Conservation (phyloP, 2,797 vertebrate genomes). For the Epinephelus malabaricus region DNA sequence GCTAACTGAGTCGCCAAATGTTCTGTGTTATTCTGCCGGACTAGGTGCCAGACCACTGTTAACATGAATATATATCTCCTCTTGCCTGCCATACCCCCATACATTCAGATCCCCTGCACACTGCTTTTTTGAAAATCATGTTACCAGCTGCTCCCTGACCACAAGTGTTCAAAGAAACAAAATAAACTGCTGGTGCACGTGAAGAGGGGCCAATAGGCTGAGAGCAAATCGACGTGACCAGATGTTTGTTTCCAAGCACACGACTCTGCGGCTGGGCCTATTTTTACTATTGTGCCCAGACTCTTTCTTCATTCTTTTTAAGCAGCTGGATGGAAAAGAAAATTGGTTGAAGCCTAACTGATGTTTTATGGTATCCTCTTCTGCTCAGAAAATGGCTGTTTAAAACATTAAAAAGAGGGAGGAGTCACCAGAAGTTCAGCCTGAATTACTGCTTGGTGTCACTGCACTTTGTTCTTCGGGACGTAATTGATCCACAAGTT, state of each 20-base stretch:
- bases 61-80: constrained; percentile 74
- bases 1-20: constrained; percentile 59
- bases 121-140: constrained; percentile 76
- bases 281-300: constrained; percentile 88
- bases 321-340: constrained; percentile 85
- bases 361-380: constrained; percentile 88
- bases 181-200: constrained; percentile 82
- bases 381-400: constrained; percentile 84
- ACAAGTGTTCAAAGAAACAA: constrained; percentile 84
- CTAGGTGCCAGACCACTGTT: constrained; percentile 74
- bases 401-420: constrained; percentile 85
- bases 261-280: constrained; percentile 83
- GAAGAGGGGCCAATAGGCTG: constrained; percentile 79
- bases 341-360: constrained; percentile 84
- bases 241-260: constrained; percentile 88
- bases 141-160: constrained; percentile 81
- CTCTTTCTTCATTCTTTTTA: constrained; percentile 85
- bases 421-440: constrained; percentile 76
- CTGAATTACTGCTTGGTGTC: constrained; percentile 59
- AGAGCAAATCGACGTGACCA: constrained; percentile 83
- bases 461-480: constrained; percentile 64
- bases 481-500: constrained; percentile 57
- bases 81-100: constrained; percentile 62
- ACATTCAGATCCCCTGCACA: constrained; percentile 72
- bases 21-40: constrained; percentile 64